A percentile compares a stretch with the other conserved stretches of the same genome.
Conservation (phyloP, 2,797 vertebrate genomes). For the Hafferia zeledoni region DNA sequence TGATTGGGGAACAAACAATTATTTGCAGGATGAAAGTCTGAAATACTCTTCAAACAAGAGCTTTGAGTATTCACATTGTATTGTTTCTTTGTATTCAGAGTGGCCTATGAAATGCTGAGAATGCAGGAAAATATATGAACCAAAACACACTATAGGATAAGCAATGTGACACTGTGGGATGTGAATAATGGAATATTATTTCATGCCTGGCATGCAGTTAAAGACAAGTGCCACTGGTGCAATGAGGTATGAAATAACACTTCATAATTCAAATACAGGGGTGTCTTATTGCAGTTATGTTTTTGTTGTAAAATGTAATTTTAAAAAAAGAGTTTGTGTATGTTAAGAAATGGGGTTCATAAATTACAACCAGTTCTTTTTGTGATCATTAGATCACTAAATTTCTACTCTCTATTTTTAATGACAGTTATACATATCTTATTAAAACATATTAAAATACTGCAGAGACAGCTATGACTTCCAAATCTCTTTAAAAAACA, state of each 20-base stretch:
- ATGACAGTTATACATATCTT: not conserved
- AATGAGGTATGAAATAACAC: constrained; percentile 13
- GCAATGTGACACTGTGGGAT: not conserved
- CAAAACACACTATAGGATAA: not conserved
- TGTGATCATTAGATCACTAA: not conserved
- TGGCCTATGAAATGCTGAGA: not conserved
- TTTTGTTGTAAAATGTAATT: constrained; percentile 2
- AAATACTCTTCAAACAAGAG: not conserved
- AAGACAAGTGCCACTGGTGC: not conserved
- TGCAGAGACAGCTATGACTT: not conserved
- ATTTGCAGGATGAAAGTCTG: not conserved
- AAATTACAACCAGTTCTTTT: not conserved
- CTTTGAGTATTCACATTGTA: not conserved
- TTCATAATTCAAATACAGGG: not conserved
- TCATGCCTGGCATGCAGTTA: not conserved
- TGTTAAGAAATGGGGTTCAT: not conserved
- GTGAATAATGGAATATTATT: not conserved
- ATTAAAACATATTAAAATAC: not conserved
- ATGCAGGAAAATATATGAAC: not conserved
- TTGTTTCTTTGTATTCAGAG: not conserved
- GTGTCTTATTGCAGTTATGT: not conserved
- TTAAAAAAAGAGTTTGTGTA: not conserved
- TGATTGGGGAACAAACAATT: not conserved
- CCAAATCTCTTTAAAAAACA: not conserved
- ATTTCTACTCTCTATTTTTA: not conserved